A percentile compares a stretch with the other conserved stretches of the same genome.
Conservation (phyloP, 2,888 invertebrate species). For the Catocala sponsa region DNA sequence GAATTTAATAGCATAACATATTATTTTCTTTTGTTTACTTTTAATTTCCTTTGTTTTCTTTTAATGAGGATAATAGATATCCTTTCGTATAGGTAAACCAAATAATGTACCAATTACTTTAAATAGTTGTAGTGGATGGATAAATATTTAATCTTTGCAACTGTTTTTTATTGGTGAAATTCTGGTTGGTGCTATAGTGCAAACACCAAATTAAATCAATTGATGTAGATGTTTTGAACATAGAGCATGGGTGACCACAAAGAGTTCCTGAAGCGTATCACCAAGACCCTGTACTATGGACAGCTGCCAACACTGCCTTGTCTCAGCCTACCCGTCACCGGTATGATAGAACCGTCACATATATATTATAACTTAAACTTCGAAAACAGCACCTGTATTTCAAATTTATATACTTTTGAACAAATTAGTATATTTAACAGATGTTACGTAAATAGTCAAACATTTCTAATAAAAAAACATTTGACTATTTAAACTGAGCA, state of each 20-base stretch:
- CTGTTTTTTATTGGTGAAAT: background rate
- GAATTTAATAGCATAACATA: background rate
- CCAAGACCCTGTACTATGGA: conserved; percentile 96
- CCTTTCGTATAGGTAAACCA: no score
- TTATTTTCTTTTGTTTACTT: no score
- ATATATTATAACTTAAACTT: background rate
- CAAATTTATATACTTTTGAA: no score
- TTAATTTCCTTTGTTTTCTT: no score
- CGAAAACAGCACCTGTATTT: background rate
- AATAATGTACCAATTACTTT: no score
- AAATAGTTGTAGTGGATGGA: no score
- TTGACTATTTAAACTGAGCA: no score
- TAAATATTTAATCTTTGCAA: no score
- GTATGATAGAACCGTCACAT: conserved; percentile 76
- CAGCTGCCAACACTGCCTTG: conserved; percentile 91
- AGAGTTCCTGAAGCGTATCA: conserved; percentile 93
- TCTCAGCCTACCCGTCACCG: conserved; percentile 93
- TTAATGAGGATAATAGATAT: no score
- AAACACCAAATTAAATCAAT: background rate
- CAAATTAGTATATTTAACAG: no score
- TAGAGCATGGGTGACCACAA: conserved; percentile 91
- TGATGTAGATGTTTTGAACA: conserved; percentile 14
- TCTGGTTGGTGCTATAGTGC: background rate
- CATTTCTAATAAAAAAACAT: no score
- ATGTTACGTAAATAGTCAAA: no score